Evolutionary conservation across 2,113 vertebrate species (phyloP).

Genomic region (Sclerurus mexicanus): DNA sequence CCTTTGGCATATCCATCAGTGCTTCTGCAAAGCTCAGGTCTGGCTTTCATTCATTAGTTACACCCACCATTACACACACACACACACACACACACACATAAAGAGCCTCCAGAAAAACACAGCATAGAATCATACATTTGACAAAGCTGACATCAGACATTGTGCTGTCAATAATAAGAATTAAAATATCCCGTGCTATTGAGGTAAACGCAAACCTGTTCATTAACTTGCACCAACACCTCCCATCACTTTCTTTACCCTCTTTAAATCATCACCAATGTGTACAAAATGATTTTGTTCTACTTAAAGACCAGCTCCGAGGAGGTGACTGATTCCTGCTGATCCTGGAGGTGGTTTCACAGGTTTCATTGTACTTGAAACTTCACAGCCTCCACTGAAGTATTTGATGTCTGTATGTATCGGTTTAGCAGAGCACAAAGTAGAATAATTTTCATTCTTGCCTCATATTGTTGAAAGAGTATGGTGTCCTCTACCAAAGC

Average conservation of each 20-base stretch:
- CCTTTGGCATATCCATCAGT: background rate
- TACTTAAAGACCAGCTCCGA: constrained; percentile 37
- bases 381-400: constrained; percentile 61
- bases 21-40: background rate
- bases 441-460: constrained; percentile 46
- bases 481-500: background rate
- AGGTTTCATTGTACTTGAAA: constrained; percentile 70
- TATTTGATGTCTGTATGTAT: constrained; percentile 32
- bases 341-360: constrained; percentile 68
- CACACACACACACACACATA: background rate
- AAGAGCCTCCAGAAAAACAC: background rate
- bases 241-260: background rate
- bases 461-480: constrained; percentile 14
- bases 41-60: background rate
- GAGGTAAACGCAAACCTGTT: background rate
- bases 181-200: background rate
- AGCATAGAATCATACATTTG: background rate
- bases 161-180: background rate
- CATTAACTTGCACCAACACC: background rate
- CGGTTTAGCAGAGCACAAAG: constrained; percentile 10
- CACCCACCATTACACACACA: background rate
- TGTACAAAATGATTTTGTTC: constrained; percentile 38
- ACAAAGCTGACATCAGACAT: background rate
- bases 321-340: constrained; percentile 61
- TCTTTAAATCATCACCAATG: background rate